Conservation (phyloP, 2,113 vertebrate genomes). For the Collichthys lucidus region DNA sequence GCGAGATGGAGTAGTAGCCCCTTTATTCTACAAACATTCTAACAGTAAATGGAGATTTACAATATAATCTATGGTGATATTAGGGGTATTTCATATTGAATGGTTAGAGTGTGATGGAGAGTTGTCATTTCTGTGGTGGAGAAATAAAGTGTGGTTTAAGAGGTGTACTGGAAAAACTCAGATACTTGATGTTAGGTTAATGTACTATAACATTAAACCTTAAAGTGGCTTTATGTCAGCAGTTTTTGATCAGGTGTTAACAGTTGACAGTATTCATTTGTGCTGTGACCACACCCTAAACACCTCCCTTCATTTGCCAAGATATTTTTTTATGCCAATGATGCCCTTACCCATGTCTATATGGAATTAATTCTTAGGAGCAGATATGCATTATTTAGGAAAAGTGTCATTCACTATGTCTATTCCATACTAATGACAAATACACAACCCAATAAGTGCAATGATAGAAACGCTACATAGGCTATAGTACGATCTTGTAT, state of each 20-base stretch:
- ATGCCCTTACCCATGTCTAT: conserved; percentile 34
- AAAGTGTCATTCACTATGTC: conserved; percentile 29
- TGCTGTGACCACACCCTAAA: conserved; percentile 61
- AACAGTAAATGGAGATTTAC: conserved; percentile 5
- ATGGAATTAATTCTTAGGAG: conserved; percentile 26
- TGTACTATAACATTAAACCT: conserved; percentile 21
- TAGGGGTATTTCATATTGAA: conserved; percentile 17
- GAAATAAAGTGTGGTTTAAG: not conserved
- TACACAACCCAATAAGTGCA: conserved; percentile 60
- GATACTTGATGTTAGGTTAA: conserved; percentile 38
- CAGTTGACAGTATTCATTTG: conserved; percentile 64
- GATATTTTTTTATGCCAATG: conserved; percentile 44
- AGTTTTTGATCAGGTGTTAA: conserved; percentile 58
- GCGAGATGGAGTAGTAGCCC: conserved; percentile 1
- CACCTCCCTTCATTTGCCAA: conserved; percentile 52
- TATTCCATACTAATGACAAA: conserved; percentile 44
- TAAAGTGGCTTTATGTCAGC: conserved; percentile 38
- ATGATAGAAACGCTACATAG: conserved; percentile 52
- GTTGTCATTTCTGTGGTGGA: not conserved
- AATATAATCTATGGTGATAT: not conserved
- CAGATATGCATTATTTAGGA: conserved; percentile 3
- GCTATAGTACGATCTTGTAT: conserved; percentile 41
- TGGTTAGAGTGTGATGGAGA: not conserved
- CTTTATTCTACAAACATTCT: conserved; percentile 9
- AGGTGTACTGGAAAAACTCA: conserved; percentile 15